These are phyloP conservation scores for Luperina testacea DNA, from an alignment of 2,888 invertebrate genomes.

Conservation along the genomic window DNA sequence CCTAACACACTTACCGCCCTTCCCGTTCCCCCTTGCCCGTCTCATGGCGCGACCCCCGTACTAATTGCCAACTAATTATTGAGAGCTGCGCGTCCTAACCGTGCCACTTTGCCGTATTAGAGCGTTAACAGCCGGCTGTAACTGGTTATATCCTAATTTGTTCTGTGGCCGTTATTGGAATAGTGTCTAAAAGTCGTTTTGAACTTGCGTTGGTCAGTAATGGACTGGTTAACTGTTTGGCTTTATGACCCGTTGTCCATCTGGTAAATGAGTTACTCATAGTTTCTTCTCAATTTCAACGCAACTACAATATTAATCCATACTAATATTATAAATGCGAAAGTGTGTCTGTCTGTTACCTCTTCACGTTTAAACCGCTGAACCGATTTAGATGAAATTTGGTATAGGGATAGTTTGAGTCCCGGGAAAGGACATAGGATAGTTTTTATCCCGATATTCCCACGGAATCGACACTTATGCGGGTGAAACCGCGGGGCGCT, in stretches of 20 bases:
- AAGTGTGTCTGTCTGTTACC: no score
- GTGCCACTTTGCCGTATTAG: constrained; percentile 48
- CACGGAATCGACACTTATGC: no score
- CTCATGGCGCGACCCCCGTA: constrained; percentile 32
- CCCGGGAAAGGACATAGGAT: no score
- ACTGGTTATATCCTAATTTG: constrained; percentile 37
- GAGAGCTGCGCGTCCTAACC: constrained; percentile 47
- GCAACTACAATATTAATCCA: not conserved
- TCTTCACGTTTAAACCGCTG: no score
- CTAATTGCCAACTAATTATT: constrained; percentile 65
- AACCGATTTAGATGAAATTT: no score
- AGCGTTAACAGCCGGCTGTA: constrained; percentile 39
- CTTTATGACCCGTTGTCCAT: not conserved
- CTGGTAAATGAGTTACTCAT: not conserved
- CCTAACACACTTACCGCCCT: constrained; percentile 39
- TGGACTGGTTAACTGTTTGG: not conserved
- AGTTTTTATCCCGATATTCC: no score
- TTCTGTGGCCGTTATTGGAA: constrained; percentile 18
- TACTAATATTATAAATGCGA: no score
- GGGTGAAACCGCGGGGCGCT: no score
- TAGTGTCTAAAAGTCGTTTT: constrained; percentile 22
- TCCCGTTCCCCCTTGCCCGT: constrained; percentile 11
- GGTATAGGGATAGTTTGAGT: no score
- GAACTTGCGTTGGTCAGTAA: not conserved
- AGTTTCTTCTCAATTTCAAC: not conserved